Evolutionary conservation across 2,888 invertebrate genomes (phyloP).

Genomic region (Ophion obscuratus): DNA sequence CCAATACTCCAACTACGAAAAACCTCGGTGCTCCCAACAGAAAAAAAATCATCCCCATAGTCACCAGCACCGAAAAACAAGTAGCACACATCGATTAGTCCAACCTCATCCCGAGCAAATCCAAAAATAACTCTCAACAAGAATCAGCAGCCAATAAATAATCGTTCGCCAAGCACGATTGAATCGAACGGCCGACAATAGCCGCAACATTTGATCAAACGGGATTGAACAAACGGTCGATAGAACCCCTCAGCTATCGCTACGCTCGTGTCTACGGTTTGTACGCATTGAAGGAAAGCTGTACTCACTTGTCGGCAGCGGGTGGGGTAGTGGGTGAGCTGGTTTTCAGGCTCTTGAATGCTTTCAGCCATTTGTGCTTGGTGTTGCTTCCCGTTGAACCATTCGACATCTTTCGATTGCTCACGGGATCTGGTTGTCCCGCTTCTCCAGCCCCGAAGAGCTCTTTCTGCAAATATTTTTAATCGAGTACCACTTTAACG

Average conservation of each 20-base stretch:
- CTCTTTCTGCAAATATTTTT: conserved; percentile 89
- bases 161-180: background rate
- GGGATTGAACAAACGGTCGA: conserved; percentile 6
- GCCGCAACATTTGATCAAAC: background rate
- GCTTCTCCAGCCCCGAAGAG: conserved; percentile 86
- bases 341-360: conserved; percentile 96
- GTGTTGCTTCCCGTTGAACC: conserved; percentile 93
- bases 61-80: background rate
- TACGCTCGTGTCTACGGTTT: background rate
- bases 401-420: conserved; percentile 94
- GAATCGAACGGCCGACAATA: background rate
- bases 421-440: conserved; percentile 86
- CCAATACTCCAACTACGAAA: background rate
- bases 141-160: background rate
- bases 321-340: conserved; percentile 85
- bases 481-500: conserved; percentile 29
- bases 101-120: background rate
- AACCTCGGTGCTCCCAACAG: background rate
- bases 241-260: background rate
- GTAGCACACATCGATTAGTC: background rate
- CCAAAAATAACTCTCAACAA: background rate
- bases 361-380: conserved; percentile 99
- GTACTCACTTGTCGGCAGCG: conserved; percentile 87
- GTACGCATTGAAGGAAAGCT: background rate
- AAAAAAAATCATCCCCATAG: background rate